phyloP scores from a whole-genome alignment of 2,797 vertebrate genomes.

The Gymnoscopelus braueri region DNA sequence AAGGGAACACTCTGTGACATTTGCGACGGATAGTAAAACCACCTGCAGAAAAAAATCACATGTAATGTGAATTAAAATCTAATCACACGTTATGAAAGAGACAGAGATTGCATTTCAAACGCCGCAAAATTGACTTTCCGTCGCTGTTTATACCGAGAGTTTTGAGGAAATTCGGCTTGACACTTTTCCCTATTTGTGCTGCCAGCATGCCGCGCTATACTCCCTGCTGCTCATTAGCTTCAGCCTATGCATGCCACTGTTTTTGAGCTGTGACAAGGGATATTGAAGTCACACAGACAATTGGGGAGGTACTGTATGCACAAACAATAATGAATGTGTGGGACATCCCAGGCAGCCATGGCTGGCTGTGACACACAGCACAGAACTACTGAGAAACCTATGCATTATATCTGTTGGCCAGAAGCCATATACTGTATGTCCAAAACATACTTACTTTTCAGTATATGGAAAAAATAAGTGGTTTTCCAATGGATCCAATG shows the following conservation, averaged over 20 bases:
- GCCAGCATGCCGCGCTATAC: constrained; percentile 24
- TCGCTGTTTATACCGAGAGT: constrained; percentile 11
- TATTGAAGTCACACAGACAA: constrained; percentile 48
- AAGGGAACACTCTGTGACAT: not conserved
- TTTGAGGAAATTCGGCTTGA: constrained; percentile 33
- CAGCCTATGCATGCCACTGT: constrained; percentile 30
- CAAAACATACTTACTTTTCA: not conserved
- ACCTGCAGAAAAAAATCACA: not conserved
- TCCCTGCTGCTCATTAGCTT: constrained; percentile 53
- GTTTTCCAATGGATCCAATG: too few species aligned
- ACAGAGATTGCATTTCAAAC: not conserved
- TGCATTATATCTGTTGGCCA: constrained; percentile 11
- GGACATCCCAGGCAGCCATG: constrained; percentile 42
- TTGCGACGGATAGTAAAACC: not conserved
- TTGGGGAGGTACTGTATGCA: constrained; percentile 34
- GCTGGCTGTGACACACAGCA: constrained; percentile 35
- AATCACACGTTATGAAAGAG: constrained; percentile 6
- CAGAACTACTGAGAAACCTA: not conserved
- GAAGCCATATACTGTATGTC: not conserved
- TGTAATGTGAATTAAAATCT: not conserved
- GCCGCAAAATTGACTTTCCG: not conserved
- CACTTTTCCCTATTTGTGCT: constrained; percentile 29
- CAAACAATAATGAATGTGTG: constrained; percentile 53
- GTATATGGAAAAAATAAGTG: too few species aligned
- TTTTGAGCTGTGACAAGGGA: constrained; percentile 55